phyloP scores from a whole-genome alignment of 2,888 invertebrate genomes.

The Icerya purchasi region DNA sequence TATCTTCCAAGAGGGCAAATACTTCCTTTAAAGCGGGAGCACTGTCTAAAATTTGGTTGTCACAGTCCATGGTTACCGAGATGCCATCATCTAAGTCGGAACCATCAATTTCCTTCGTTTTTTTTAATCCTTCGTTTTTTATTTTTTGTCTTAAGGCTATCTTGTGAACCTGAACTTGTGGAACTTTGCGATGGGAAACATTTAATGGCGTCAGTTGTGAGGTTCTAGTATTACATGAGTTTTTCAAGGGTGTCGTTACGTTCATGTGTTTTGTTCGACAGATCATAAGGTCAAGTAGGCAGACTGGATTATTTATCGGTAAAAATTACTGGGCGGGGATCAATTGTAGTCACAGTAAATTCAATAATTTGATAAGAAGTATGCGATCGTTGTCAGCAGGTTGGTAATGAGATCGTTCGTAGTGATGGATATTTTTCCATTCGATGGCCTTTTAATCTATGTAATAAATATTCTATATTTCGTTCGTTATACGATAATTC shows the following conservation, averaged over 20 bases:
- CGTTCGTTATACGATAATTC: too few relatives aligned
- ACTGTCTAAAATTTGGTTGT: not conserved
- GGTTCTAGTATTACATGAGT: too few relatives aligned
- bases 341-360: not conserved
- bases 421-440: too few relatives aligned
- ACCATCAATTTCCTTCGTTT: not conserved
- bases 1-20: not conserved
- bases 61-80: not conserved
- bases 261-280: not conserved
- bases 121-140: too few relatives aligned
- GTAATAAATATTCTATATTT: too few relatives aligned
- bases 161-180: too few relatives aligned
- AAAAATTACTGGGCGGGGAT: not conserved
- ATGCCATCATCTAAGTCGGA: not conserved
- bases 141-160: too few relatives aligned
- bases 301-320: not conserved
- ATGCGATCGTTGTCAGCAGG: not conserved
- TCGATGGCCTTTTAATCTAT: too few relatives aligned
- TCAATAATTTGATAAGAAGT: not conserved
- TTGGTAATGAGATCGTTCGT: too few relatives aligned
- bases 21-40: not conserved
- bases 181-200: too few relatives aligned
- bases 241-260: not conserved
- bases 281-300: not conserved
- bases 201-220: too few relatives aligned